Evolutionary conservation across 92 coral and sea anemone species (phyloP).

Genomic region (Epizoanthus stellaris): DNA sequence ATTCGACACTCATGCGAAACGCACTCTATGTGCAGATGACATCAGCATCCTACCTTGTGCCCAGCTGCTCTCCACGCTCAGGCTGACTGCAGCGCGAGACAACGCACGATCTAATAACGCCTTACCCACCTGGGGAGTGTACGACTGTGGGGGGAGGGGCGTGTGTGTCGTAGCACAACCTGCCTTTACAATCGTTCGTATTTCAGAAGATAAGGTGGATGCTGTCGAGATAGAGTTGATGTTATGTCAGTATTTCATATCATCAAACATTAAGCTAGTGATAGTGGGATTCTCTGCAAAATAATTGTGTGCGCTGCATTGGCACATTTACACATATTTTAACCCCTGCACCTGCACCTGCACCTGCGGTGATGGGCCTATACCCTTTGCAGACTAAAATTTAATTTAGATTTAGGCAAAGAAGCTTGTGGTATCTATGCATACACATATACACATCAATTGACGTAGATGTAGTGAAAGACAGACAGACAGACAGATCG

Average conservation of each 20-base stretch:
- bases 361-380: no score
- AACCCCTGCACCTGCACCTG: no score
- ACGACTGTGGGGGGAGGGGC: background rate
- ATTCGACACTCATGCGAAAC: no score
- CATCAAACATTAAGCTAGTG: no score
- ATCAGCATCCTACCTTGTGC: background rate
- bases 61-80: background rate
- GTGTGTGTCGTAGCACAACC: background rate
- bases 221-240: background rate
- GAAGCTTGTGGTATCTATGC: background rate
- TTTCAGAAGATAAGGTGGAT: constrained; percentile 9
- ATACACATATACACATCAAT: background rate
- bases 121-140: constrained; percentile 8
- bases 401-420: background rate
- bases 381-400: no score
- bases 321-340: background rate
- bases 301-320: constrained; percentile 20
- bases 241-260: no score
- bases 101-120: constrained; percentile 1
- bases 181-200: background rate
- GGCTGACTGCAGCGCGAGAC: constrained; percentile 16
- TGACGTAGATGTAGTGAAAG: no score
- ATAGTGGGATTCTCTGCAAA: no score
- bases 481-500: background rate
- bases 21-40: no score